Evolutionary conservation across 2,888 invertebrate species (phyloP).

Genomic region (Erebia palarica): DNA sequence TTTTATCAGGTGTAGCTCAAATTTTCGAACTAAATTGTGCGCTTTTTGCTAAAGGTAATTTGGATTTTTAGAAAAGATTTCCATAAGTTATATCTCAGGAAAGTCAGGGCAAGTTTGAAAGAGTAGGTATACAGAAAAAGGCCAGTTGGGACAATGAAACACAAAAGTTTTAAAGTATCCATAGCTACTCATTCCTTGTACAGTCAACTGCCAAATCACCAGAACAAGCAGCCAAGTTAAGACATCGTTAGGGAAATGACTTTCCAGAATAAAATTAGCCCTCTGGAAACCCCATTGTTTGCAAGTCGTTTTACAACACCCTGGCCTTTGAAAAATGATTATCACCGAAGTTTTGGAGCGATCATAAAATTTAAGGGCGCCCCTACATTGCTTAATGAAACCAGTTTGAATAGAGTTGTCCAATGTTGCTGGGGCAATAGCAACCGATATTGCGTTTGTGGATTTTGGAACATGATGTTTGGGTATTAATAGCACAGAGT

Average conservation of each 20-base stretch:
- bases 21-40: too few species aligned
- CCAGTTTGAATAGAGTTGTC: conserved; percentile 33
- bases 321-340: conserved; percentile 62
- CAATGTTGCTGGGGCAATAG: conserved; percentile 22
- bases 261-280: conserved; percentile 50
- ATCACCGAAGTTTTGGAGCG: conserved; percentile 55
- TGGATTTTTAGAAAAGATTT: too few species aligned
- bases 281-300: conserved; percentile 48
- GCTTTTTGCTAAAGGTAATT: too few species aligned
- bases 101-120: too few species aligned
- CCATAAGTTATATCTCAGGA: too few species aligned
- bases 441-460: conserved; percentile 21
- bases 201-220: conserved; percentile 3
- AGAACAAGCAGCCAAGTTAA: conserved; percentile 42
- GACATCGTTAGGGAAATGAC: conserved; percentile 52
- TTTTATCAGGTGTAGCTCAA: too few species aligned
- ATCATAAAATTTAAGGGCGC: conserved; percentile 52
- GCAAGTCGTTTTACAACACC: conserved; percentile 47
- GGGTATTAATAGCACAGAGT: neutral
- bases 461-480: conserved; percentile 9
- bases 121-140: too few species aligned
- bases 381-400: conserved; percentile 40
- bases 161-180: neutral
- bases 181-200: conserved; percentile 3
- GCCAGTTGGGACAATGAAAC: neutral